Evolutionary conservation across 2,797 vertebrate species (phyloP), one percentile per base, ranked within the genome.

Genomic region (Dallia pectoralis): DNA sequence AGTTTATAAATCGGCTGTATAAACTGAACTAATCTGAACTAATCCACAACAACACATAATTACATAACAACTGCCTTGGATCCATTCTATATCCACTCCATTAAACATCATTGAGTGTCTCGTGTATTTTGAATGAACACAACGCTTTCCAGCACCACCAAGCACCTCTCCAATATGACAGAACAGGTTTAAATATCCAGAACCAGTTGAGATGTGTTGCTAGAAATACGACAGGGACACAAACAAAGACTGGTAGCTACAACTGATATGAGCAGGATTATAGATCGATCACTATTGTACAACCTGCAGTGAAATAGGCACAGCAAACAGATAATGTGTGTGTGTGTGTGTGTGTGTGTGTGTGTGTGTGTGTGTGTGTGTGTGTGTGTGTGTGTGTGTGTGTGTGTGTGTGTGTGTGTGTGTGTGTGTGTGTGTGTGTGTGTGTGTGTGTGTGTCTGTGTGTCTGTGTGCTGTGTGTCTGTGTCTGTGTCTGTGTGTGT

Each of bases 351-450:
- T 1, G 49, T 51, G 59, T 30, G 63, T 78, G 77, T 69, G 62
- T 59, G 63, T 63, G 76, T 64, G 77, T 64, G 22, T 29, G 66
- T 25, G 40, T 29, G 56, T 77, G 74, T 71, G 67, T 32, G 66
- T 61, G 76, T 65, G 77, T 68, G 32, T 30, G 33, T 9, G 63
- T n/a, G n/a, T n/a, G n/a, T n/a, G n/a, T n/a, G n/a, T n/a, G n/a
- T n/a, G n/a, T n/a, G n/a, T n/a, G n/a, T n/a, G n/a, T n/a, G n/a
- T n/a, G n/a, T n/a, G n/a, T n/a, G n/a, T 53, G n/a, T 16, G 12
- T 49, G 29, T 53, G 53, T 51, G 32, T 29, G 32, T 40, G 19
- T 59, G 15, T 1, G 49, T 51, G 59, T 30, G 63, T 78, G 77
- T 69, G 62, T 59, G 63, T 63, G 76, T 64, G 77, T 64, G 22